phyloP scores from a whole-genome alignment of 2,797 vertebrate genomes.

The Peromyscus aztecus region DNA sequence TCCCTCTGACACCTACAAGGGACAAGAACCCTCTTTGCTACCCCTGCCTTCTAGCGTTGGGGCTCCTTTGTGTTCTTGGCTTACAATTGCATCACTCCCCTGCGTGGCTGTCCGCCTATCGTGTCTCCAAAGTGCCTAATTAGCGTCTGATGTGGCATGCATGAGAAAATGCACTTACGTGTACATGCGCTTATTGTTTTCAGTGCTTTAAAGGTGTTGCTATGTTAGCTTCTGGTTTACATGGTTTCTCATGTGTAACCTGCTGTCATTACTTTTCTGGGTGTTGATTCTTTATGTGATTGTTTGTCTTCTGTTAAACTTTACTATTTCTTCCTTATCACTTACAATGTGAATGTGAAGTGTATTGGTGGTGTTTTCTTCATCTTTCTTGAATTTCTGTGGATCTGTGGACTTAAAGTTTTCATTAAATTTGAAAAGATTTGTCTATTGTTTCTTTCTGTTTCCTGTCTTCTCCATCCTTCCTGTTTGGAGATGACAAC shows the following conservation, averaged over 20 bases:
- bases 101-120: not conserved
- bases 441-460: not conserved
- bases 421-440: constrained; percentile 28
- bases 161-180: constrained; percentile 17
- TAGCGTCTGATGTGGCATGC: not conserved
- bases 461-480: constrained; percentile 28
- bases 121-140: not conserved
- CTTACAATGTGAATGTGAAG: not conserved
- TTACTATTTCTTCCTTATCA: constrained; percentile 45
- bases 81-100: not conserved
- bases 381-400: constrained; percentile 9
- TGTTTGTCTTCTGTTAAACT: constrained; percentile 4
- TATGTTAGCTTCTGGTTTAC: not conserved
- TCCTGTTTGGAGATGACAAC: constrained; percentile 35
- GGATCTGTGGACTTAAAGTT: not conserved
- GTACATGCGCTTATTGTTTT: constrained; percentile 37
- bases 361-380: not conserved
- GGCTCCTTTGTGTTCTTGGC: not conserved
- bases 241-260: not conserved
- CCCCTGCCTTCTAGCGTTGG: not conserved
- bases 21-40: not conserved
- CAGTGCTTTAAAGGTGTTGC: not conserved
- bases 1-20: not conserved
- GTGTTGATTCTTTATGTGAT: not conserved
- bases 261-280: not conserved